These are phyloP conservation scores for Epinotia bilunana DNA, from an alignment of 2,888 invertebrate genomes.

Conservation along the genomic window DNA sequence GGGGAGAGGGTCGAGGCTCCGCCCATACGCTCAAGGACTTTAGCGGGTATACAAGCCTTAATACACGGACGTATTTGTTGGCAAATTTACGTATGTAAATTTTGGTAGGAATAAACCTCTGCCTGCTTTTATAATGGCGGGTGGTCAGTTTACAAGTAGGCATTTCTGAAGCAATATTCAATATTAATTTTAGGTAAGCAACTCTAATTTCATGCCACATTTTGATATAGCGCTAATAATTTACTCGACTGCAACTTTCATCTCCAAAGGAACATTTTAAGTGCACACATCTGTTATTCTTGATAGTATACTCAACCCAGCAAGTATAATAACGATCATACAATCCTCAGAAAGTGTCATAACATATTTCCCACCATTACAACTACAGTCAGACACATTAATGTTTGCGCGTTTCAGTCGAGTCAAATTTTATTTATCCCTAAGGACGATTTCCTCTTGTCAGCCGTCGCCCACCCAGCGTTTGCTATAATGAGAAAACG, in stretches of 20 bases:
- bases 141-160: neutral
- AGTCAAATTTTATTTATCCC: constrained; percentile 80
- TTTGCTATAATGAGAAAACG: constrained; percentile 78
- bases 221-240: constrained; percentile 2
- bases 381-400: constrained; percentile 72
- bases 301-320: constrained; percentile 7
- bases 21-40: too few species aligned
- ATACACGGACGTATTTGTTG: too few species aligned
- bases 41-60: too few species aligned
- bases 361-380: constrained; percentile 43
- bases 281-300: constrained; percentile 26
- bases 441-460: constrained; percentile 80
- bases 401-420: constrained; percentile 69
- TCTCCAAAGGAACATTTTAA: constrained; percentile 19
- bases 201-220: neutral
- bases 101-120: too few species aligned
- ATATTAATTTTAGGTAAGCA: neutral
- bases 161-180: neutral
- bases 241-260: constrained; percentile 27
- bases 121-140: neutral
- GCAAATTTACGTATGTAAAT: too few species aligned
- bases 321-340: constrained; percentile 29
- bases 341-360: constrained; percentile 36
- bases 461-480: constrained; percentile 79
- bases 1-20: too few species aligned